A percentile compares a stretch with the other conserved stretches of the same genome.
phyloP scores from a whole-genome alignment of 1,140 invertebrate genomes.

The Drosophila funebris region DNA sequence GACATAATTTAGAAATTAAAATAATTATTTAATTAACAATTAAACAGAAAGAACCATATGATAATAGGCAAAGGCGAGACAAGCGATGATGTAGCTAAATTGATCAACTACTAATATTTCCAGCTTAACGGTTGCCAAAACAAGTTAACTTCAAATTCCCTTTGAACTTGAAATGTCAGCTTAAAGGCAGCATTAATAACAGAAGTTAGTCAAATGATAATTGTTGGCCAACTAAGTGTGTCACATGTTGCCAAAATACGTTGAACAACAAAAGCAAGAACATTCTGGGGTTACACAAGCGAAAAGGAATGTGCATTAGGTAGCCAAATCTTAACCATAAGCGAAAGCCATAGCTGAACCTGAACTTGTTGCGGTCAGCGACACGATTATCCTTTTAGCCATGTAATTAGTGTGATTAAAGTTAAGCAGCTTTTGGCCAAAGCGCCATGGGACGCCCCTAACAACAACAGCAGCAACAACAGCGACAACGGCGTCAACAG shows the following conservation, averaged over 20 bases:
- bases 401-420: constrained; percentile 81
- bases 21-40: too few relatives aligned
- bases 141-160: too few relatives aligned
- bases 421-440: constrained; percentile 55
- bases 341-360: constrained; percentile 2
- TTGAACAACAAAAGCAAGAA: background rate
- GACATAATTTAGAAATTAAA: too few relatives aligned
- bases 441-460: constrained; percentile 23
- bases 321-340: constrained; percentile 16
- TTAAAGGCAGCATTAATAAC: background rate
- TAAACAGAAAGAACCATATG: too few relatives aligned
- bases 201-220: background rate
- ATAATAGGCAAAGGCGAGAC: too few relatives aligned
- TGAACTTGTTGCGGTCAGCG: constrained; percentile 58
- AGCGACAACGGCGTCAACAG: too few relatives aligned
- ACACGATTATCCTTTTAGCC: constrained; percentile 83
- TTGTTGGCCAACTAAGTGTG: background rate
- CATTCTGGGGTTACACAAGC: background rate
- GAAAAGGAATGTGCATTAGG: constrained; percentile 47
- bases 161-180: background rate
- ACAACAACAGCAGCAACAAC: background rate
- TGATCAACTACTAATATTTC: too few relatives aligned
- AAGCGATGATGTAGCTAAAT: too few relatives aligned
- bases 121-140: too few relatives aligned
- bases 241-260: constrained; percentile 1